A percentile compares a stretch with the other conserved stretches of the same genome.
phyloP scores from a whole-genome alignment of 2,888 invertebrate species.

The Cephalotes varians region DNA sequence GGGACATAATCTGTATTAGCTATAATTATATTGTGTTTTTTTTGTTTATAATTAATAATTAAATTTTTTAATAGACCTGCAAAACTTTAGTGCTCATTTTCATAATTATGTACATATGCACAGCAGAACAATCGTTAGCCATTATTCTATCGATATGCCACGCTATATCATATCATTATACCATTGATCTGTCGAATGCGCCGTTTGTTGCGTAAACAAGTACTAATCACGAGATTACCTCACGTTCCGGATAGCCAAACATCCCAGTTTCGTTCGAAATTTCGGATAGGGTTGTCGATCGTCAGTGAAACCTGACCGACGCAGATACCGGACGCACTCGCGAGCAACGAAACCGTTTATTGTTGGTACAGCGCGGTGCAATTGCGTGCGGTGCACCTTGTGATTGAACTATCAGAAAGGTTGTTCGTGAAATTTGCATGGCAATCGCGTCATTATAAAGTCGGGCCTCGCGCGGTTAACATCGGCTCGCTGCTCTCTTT shows the following conservation, averaged over 20 bases:
- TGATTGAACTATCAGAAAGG: slow-evolving; percentile 45
- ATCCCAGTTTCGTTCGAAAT: slow-evolving; percentile 2
- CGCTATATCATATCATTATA: slow-evolving; percentile 9
- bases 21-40: not conserved
- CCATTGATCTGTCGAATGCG: not conserved
- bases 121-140: not conserved
- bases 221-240: slow-evolving; percentile 33
- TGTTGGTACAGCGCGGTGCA: slow-evolving; percentile 7
- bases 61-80: not conserved
- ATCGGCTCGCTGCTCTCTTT: not conserved
- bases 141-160: slow-evolving; percentile 8
- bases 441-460: slow-evolving; percentile 34
- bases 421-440: slow-evolving; percentile 46
- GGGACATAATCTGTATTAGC: not conserved
- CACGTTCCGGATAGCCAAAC: slow-evolving; percentile 31
- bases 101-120: not conserved
- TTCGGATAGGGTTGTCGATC: not conserved
- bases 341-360: slow-evolving; percentile 20
- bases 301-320: not conserved
- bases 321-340: not conserved
- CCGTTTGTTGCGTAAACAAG: slow-evolving; percentile 35
- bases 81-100: not conserved
- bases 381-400: slow-evolving; percentile 28
- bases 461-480: not conserved
- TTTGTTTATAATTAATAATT: not conserved